phyloP scores from a whole-genome alignment of 2,113 vertebrate species.

The Pygoscelis adeliae region DNA sequence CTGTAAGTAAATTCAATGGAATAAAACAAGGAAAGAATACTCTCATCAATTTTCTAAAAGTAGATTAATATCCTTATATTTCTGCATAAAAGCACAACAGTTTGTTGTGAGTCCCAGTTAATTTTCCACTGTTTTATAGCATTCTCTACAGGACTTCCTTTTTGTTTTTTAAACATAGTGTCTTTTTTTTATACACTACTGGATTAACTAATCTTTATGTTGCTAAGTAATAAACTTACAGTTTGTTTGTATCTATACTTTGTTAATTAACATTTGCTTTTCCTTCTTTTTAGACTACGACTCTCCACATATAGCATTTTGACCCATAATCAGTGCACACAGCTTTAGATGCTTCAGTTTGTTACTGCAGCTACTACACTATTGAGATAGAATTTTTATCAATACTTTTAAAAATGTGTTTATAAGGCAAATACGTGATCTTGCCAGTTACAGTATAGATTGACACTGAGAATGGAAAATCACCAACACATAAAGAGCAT shows the following conservation, averaged over 20 bases:
- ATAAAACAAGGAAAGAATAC: neutral
- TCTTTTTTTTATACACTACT: neutral
- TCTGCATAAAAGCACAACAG: neutral
- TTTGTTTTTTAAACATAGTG: neutral
- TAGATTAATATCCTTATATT: neutral
- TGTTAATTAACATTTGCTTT: neutral
- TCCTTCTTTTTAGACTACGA: neutral
- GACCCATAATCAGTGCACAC: neutral
- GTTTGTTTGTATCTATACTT: neutral
- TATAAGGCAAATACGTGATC: neutral
- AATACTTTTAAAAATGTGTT: neutral
- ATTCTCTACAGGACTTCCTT: neutral
- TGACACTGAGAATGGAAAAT: neutral
- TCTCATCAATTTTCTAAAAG: neutral
- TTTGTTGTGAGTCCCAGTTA: neutral
- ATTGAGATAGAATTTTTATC: neutral
- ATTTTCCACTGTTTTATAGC: neutral
- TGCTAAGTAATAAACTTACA: neutral
- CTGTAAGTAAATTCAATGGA: neutral
- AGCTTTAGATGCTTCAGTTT: neutral
- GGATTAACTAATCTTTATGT: neutral
- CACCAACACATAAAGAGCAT: neutral
- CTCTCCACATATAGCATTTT: neutral
- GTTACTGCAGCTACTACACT: neutral
- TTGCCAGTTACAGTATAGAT: neutral